phyloP scores from a whole-genome alignment of 1,140 invertebrate species.

The Diplogasteroides magnus region DNA sequence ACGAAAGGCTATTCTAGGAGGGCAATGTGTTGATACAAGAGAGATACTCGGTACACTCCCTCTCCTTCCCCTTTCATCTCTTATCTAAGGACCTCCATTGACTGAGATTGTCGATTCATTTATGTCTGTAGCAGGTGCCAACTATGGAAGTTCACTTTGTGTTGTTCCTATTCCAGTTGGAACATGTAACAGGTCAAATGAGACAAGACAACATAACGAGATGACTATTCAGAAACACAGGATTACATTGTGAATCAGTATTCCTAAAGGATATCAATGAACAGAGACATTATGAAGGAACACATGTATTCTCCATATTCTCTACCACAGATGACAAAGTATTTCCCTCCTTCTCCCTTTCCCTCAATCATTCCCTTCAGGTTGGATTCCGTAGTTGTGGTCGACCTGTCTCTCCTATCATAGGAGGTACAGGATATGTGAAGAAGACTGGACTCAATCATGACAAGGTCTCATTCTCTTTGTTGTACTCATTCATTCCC shows the following conservation, averaged over 20 bases:
- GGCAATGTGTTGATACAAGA: conserved; percentile 36
- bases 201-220: background rate
- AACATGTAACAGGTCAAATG: conserved; percentile 29
- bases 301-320: conserved; percentile 31
- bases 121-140: conserved; percentile 31
- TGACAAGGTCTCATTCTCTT: conserved; percentile 39
- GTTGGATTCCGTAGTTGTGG: conserved; percentile 31
- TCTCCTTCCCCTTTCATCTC: background rate
- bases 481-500: conserved; percentile 23
- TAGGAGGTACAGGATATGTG: conserved; percentile 35
- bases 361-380: conserved; percentile 12
- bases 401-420: conserved; percentile 31
- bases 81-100: conserved; percentile 25
- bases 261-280: conserved; percentile 35
- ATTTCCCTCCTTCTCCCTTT: background rate
- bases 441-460: conserved; percentile 42
- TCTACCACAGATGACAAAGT: conserved; percentile 34
- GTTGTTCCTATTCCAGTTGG: conserved; percentile 35
- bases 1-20: conserved; percentile 43
- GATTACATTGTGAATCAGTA: conserved; percentile 33
- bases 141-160: conserved; percentile 31
- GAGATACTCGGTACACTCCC: conserved; percentile 18
- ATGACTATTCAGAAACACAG: conserved; percentile 26
- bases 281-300: conserved; percentile 29
- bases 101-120: conserved; percentile 39